A percentile compares a stretch with the other conserved stretches of the same genome.
These are phyloP conservation scores for Melitaea athalia DNA, from an alignment of 2,888 invertebrate genomes.

Conservation along the genomic window DNA sequence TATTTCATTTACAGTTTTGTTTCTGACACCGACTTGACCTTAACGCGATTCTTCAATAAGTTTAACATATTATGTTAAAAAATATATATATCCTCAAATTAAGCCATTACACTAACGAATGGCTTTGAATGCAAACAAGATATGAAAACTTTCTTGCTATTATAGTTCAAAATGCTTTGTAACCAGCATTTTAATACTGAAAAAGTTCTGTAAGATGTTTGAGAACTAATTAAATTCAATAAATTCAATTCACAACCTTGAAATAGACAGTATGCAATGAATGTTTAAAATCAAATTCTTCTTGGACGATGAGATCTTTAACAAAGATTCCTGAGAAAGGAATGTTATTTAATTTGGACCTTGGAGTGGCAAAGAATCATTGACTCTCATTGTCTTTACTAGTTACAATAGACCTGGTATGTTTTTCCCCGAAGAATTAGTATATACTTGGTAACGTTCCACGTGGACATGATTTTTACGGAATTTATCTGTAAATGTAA, in stretches of 20 bases:
- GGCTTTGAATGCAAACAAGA: constrained; percentile 18
- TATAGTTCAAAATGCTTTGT: neutral
- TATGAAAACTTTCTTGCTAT: constrained; percentile 16
- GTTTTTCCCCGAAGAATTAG: no score
- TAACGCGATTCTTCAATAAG: no score
- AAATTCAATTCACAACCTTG: neutral
- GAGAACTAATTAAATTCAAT: constrained; percentile 1
- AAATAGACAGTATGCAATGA: neutral
- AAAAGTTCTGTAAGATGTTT: neutral
- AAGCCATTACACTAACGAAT: constrained; percentile 7
- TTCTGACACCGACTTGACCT: neutral
- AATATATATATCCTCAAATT: constrained; percentile 7
- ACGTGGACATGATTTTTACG: no score
- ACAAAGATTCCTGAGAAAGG: no score
- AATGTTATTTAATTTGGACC: no score
- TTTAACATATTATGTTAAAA: neutral
- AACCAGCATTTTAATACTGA: neutral
- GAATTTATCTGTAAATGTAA: no score
- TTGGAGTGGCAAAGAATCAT: no score
- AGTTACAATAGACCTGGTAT: no score
- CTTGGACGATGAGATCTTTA: no score
- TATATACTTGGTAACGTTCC: no score
- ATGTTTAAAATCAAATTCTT: neutral
- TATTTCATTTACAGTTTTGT: neutral
- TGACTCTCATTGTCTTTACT: no score